Conservation (phyloP, 2,113 vertebrate genomes). For the Potamarius usumacintae region DNA sequence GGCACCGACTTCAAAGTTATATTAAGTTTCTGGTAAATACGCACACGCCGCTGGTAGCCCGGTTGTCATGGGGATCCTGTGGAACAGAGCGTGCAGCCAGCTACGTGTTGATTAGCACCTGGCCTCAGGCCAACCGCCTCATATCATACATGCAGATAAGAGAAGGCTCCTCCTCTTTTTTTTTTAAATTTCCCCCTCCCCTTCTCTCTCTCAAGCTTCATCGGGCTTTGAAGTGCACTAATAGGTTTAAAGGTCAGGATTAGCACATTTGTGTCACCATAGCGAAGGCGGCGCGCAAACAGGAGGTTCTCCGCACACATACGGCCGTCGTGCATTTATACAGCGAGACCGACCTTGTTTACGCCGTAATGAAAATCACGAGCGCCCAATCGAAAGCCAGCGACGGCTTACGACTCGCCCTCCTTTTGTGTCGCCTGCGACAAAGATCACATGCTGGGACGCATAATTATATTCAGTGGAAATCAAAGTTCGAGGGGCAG, state of each 20-base stretch:
- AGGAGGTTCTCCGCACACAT: neutral
- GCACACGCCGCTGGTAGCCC: slow-evolving; percentile 37
- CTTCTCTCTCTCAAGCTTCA: neutral
- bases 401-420: slow-evolving; percentile 32
- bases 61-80: slow-evolving; percentile 56
- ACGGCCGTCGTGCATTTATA: neutral
- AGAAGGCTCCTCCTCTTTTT: slow-evolving; percentile 44
- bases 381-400: slow-evolving; percentile 13
- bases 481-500: slow-evolving; percentile 53
- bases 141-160: slow-evolving; percentile 50
- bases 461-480: slow-evolving; percentile 52
- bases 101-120: slow-evolving; percentile 54
- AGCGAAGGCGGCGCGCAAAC: neutral
- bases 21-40: slow-evolving; percentile 58
- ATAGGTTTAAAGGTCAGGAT: slow-evolving; percentile 48
- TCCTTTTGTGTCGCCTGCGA: slow-evolving; percentile 45
- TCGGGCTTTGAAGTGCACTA: slow-evolving; percentile 47
- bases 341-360: slow-evolving; percentile 17
- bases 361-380: slow-evolving; percentile 34
- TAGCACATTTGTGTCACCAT: neutral
- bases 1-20: slow-evolving; percentile 52
- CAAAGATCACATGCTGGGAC: slow-evolving; percentile 45
- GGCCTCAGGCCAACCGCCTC: slow-evolving; percentile 40
- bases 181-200: neutral
- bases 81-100: slow-evolving; percentile 28